phyloP scores from a whole-genome alignment of 2,113 vertebrate genomes.

The Pardalotus punctatus region DNA sequence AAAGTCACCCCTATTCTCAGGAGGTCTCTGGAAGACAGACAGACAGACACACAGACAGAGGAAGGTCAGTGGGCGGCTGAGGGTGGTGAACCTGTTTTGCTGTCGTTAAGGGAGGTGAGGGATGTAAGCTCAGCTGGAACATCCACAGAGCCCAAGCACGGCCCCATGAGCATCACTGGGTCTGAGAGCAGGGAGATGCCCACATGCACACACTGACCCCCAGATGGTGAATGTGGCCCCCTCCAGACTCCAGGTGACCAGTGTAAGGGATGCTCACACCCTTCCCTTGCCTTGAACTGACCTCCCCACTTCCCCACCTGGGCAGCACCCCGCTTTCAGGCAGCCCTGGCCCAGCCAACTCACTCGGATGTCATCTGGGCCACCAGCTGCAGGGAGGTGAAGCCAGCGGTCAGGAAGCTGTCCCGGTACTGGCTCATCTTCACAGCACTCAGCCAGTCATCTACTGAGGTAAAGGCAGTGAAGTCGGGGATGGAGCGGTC shows the following conservation, averaged over 20 bases:
- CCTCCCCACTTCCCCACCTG: background rate
- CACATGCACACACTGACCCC: accelerated
- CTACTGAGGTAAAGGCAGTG: slow-evolving; percentile 97
- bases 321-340: accelerated
- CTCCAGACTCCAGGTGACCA: background rate
- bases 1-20: slow-evolving; percentile 98
- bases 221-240: background rate
- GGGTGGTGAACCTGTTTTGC: background rate
- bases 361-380: slow-evolving; percentile 98
- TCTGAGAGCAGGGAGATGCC: background rate
- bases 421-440: slow-evolving; percentile 99
- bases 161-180: background rate
- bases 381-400: slow-evolving; percentile 95
- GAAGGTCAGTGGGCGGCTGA: background rate
- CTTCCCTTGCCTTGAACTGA: background rate
- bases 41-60: background rate
- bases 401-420: slow-evolving; percentile 96
- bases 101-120: background rate
- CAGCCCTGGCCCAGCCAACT: slow-evolving; percentile 53
- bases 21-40: slow-evolving; percentile 83
- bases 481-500: slow-evolving; percentile 98
- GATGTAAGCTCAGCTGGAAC: background rate
- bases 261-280: background rate
- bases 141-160: background rate
- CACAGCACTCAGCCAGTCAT: slow-evolving; percentile 96